Evolutionary conservation across 2,113 vertebrate species (phyloP).

Genomic region (Emberiza fucata): DNA sequence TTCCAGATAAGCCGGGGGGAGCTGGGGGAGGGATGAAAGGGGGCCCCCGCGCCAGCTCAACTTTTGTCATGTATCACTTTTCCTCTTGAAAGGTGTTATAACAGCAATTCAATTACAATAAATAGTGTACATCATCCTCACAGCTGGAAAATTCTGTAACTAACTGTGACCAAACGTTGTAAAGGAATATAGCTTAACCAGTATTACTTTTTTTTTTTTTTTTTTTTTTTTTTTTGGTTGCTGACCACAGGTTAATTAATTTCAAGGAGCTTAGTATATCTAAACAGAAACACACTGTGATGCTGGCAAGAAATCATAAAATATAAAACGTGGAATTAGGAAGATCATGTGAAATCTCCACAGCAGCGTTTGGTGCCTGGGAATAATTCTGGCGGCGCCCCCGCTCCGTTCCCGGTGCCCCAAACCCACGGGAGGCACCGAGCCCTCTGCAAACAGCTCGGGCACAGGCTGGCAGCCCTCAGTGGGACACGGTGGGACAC

Average conservation of each 20-base stretch:
- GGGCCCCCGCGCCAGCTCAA: background rate
- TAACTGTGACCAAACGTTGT: constrained; percentile 62
- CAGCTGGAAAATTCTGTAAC: constrained; percentile 73
- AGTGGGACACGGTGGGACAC: background rate
- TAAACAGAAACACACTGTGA: constrained; percentile 71
- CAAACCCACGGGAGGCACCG: background rate
- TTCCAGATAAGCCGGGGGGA: background rate
- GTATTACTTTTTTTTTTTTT: background rate
- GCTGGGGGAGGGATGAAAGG: background rate
- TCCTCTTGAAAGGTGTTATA: constrained; percentile 74
- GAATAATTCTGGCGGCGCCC: background rate
- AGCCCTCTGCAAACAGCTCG: background rate
- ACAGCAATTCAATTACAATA: constrained; percentile 78
- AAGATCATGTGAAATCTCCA: constrained; percentile 40
- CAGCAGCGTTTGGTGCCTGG: background rate
- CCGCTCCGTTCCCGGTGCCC: no score
- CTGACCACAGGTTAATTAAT: constrained; percentile 74
- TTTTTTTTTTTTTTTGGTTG: background rate
- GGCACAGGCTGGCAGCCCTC: background rate
- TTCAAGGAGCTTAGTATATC: constrained; percentile 71
- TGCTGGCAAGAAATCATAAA: constrained; percentile 62
- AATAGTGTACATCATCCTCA: constrained; percentile 63
- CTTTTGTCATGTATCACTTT: constrained; percentile 62
- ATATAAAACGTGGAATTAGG: constrained; percentile 25
- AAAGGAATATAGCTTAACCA: constrained; percentile 59